Conservation (phyloP, 2,888 invertebrate species). For the Cheilosia soror region DNA sequence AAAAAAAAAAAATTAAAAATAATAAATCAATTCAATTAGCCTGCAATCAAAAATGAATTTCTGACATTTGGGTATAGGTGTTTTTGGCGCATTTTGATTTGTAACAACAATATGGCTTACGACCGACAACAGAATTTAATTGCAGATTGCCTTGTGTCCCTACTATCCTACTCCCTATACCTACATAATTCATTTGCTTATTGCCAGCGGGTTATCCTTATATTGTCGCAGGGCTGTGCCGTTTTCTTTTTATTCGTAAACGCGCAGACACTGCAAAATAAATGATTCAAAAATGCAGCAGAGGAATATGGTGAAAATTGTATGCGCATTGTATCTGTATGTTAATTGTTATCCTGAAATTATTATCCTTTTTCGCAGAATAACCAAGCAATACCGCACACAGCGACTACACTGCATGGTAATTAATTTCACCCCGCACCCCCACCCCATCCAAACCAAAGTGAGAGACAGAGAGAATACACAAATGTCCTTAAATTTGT, state of each 20-base stretch:
- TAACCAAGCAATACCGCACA: constrained; percentile 14
- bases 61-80: constrained; percentile 18
- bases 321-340: constrained; percentile 74
- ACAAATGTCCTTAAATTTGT: constrained; percentile 10
- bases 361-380: constrained; percentile 64
- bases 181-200: constrained; percentile 66
- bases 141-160: not conserved
- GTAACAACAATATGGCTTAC: constrained; percentile 5
- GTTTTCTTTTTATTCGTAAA: constrained; percentile 38
- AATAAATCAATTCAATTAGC: constrained; percentile 68
- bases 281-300: constrained; percentile 71
- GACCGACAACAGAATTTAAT: not conserved
- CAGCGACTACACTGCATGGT: constrained; percentile 54
- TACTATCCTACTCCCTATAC: not conserved
- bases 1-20: too few relatives aligned
- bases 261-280: constrained; percentile 55
- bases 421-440: constrained; percentile 51
- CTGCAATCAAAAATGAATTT: constrained; percentile 14
- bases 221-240: constrained; percentile 43
- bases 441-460: not conserved
- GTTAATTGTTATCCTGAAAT: constrained; percentile 72
- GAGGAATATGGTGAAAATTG: constrained; percentile 44
- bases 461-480: constrained; percentile 23
- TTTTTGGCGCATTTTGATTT: constrained; percentile 2
- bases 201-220: constrained; percentile 46